Conservation (phyloP, 2,797 vertebrate species). For the Salarias fasciatus region DNA sequence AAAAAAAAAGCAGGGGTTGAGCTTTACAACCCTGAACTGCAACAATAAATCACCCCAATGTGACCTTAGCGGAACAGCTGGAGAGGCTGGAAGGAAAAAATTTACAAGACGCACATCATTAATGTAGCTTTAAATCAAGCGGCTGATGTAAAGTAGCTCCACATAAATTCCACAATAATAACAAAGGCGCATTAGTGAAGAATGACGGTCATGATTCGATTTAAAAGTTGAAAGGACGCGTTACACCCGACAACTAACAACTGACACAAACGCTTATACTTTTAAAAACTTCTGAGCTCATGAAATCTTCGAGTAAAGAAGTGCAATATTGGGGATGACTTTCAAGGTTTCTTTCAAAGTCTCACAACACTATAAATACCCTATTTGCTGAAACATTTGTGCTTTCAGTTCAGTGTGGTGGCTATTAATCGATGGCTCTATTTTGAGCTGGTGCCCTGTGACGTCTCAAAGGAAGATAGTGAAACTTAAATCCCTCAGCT, state of each 20-base stretch:
- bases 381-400: constrained; percentile 49
- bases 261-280: constrained; percentile 3
- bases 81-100: constrained; percentile 23
- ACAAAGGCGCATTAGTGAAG: constrained; percentile 5
- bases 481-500: constrained; percentile 53
- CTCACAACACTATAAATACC: constrained; percentile 61
- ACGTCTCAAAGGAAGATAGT: constrained; percentile 64
- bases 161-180: constrained; percentile 16
- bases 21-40: background rate
- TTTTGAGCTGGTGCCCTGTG: constrained; percentile 65
- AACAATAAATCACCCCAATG: constrained; percentile 58
- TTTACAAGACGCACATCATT: constrained; percentile 18
- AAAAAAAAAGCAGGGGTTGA: no score
- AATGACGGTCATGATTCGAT: constrained; percentile 8
- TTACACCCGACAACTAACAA: constrained; percentile 10
- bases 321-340: constrained; percentile 7
- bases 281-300: constrained; percentile 29
- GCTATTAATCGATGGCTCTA: constrained; percentile 75
- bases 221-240: constrained; percentile 2
- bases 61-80: constrained; percentile 58
- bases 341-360: constrained; percentile 14
- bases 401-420: constrained; percentile 59
- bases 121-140: constrained; percentile 22
- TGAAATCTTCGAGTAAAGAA: constrained; percentile 9
- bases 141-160: constrained; percentile 10